phyloP scores from a whole-genome alignment of 2,113 vertebrate species.

The Gnathonemus longibarbis region DNA sequence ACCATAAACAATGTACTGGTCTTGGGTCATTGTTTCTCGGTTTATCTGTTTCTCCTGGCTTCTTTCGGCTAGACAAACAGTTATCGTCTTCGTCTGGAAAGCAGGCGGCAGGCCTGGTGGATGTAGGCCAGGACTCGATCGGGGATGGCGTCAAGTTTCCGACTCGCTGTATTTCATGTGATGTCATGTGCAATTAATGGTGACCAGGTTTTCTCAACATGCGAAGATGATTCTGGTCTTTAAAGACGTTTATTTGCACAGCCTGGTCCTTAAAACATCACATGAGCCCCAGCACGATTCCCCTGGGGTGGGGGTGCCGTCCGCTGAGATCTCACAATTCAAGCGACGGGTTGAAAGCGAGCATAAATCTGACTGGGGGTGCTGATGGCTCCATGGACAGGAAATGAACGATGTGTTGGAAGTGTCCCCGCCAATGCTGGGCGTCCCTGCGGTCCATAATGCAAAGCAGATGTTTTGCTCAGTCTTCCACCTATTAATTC shows the following conservation, averaged over 20 bases:
- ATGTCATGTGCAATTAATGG: neutral
- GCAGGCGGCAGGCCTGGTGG: neutral
- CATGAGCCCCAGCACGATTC: neutral
- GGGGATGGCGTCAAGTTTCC: neutral
- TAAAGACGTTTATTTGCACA: neutral
- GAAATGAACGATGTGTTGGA: conserved; percentile 33
- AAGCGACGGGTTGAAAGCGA: neutral
- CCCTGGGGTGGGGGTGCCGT: neutral
- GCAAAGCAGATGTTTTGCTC: conserved; percentile 44
- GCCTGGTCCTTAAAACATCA: neutral
- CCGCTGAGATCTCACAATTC: neutral
- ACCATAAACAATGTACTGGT: neutral
- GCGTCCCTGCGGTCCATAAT: conserved; percentile 33
- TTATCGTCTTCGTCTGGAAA: neutral
- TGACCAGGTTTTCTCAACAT: neutral
- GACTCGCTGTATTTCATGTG: neutral
- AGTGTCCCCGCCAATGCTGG: conserved; percentile 5
- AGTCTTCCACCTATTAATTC: conserved; percentile 32
- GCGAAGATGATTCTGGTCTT: neutral
- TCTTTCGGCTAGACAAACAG: neutral
- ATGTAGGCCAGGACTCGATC: neutral
- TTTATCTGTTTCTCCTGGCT: neutral
- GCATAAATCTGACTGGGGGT: conserved; percentile 15
- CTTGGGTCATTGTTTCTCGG: neutral
- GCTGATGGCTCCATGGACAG: conserved; percentile 25